Conservation (phyloP, 2,888 invertebrate genomes). For the Onchidella celtica region DNA sequence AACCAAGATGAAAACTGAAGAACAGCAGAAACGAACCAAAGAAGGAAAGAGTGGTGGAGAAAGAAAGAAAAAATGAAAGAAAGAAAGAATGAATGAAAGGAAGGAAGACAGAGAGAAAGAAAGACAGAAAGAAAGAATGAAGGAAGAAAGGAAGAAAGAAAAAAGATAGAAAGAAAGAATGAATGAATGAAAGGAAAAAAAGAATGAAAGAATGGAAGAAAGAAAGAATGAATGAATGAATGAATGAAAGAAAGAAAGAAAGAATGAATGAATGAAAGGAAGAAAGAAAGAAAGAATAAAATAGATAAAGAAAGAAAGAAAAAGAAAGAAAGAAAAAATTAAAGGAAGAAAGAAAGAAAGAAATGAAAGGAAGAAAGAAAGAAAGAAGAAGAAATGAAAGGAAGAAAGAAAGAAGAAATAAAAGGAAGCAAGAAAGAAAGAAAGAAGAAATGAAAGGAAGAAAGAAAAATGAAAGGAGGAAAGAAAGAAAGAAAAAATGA, state of each 20-base stretch:
- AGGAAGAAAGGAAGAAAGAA: neutral
- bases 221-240: neutral
- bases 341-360: too few relatives aligned
- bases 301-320: too few relatives aligned
- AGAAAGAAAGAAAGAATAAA: too few relatives aligned
- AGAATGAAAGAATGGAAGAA: neutral
- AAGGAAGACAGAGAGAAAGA: neutral
- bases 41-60: conserved; percentile 1
- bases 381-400: too few relatives aligned
- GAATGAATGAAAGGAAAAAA: neutral
- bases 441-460: too few relatives aligned
- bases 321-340: too few relatives aligned
- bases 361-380: too few relatives aligned
- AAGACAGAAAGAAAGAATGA: neutral
- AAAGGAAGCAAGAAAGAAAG: too few relatives aligned
- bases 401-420: too few relatives aligned
- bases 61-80: conserved; percentile 15
- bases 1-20: neutral
- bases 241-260: neutral
- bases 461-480: too few relatives aligned
- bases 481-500: too few relatives aligned
- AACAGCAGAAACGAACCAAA: neutral
- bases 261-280: too few relatives aligned
- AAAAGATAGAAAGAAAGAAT: neutral
- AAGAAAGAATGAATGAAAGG: neutral